Evolutionary conservation across 2,113 vertebrate genomes (phyloP), one percentile per base, ranked within the genome.

Genomic region (Periophthalmodon schlosseri): DNA sequence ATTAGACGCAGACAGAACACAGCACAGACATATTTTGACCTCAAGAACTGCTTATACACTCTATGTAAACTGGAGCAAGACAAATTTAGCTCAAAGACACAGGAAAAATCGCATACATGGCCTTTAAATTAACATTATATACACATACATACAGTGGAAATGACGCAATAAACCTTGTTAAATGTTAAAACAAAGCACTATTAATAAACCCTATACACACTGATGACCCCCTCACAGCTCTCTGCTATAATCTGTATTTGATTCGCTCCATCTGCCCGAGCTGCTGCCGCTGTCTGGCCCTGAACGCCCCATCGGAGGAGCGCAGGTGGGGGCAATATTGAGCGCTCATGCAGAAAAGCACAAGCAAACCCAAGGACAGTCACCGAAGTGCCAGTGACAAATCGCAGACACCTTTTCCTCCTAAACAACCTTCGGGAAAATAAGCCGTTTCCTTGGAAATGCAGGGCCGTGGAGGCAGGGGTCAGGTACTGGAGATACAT

Each of bases 331-430:
- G 33, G 20, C 33, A 33, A 34, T 36, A 36, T 36, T 64, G 61
- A 64, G 61, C 61, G 16, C 8, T 36, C 33, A 28, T 28, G 33
- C 61, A 28, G 63, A 65, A 65, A 65, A 36, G 63, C 63, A 39
- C 63, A 39, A 34, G 63, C 33, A 39, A 65, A 58, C 56, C 61
- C 61, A 64, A 64, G 61, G 61, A 64, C 61, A 20, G 33, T 64
- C 34, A 36, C 61, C 28, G 10, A 64, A 64, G 7, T 5, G 33
- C 61, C 28, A 2, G 63, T 39, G 63, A 39, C 63, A 65, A 65
- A 65, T 64, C 33, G 33, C 28, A 36, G 33, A 63, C 60, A 61
- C 58, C 24, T 16, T 13, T 10, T 64, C 33, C 33, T 64, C 28
- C 61, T 16, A 20, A 64, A 64, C 61, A 64, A 64, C 61, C 61